Conservation (phyloP, 2,888 invertebrate species). For the Sinelater perroti region DNA sequence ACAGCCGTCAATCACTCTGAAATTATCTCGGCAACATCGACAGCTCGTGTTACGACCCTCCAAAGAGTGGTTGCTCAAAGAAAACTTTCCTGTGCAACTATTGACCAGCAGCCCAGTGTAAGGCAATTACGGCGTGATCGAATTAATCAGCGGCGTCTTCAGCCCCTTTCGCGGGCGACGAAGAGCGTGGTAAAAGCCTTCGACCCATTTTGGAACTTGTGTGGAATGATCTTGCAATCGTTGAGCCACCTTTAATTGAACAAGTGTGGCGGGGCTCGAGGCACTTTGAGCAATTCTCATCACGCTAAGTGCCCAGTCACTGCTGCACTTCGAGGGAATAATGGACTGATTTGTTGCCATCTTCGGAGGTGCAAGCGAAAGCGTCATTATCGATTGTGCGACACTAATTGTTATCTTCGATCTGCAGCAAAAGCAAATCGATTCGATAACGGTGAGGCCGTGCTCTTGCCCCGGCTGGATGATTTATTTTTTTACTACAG, state of each 20-base stretch:
- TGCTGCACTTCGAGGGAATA: slow-evolving; percentile 31
- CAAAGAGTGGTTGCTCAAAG: slow-evolving; percentile 32
- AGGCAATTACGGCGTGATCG: slow-evolving; percentile 37
- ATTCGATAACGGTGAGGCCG: slow-evolving; percentile 6
- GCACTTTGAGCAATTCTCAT: slow-evolving; percentile 11
- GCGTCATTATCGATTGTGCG: slow-evolving; percentile 25
- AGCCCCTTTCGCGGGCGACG: no score
- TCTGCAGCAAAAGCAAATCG: slow-evolving; percentile 23
- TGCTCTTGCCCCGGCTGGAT: slow-evolving; percentile 13
- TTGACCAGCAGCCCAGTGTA: slow-evolving; percentile 13
- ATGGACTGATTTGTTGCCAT: slow-evolving; percentile 23
- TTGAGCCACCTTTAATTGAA: slow-evolving; percentile 19
- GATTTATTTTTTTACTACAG: no score
- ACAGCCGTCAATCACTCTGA: slow-evolving; percentile 40
- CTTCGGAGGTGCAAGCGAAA: slow-evolving; percentile 24
- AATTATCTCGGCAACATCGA: slow-evolving; percentile 40
- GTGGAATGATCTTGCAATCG: slow-evolving; percentile 19
- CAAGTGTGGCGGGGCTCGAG: neutral
- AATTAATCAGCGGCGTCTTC: slow-evolving; percentile 29
- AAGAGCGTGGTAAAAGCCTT: neutral
- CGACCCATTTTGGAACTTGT: neutral
- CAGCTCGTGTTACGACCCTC: slow-evolving; percentile 39
- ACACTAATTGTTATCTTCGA: slow-evolving; percentile 30
- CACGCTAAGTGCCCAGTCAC: slow-evolving; percentile 23
- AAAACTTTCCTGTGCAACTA: slow-evolving; percentile 31